These are phyloP conservation scores for Zonitis immaculata DNA, from an alignment of 2,888 invertebrate genomes.

Conservation along the genomic window DNA sequence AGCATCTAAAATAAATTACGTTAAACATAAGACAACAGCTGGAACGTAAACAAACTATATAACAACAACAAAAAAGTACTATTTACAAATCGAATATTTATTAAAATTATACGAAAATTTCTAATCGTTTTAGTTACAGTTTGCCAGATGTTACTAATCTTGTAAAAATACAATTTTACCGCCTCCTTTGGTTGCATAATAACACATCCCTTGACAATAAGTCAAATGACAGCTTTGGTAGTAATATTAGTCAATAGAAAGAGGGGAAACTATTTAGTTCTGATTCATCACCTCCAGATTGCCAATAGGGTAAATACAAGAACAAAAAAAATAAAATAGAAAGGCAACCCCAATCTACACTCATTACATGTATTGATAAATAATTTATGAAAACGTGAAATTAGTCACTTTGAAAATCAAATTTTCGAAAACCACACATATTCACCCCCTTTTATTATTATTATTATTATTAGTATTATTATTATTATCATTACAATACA, in stretches of 20 bases:
- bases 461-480: background rate
- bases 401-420: background rate
- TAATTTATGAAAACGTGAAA: conserved; percentile 26
- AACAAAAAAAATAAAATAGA: too few species aligned
- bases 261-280: conserved; percentile 40
- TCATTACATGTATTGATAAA: conserved; percentile 28
- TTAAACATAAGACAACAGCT: background rate
- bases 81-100: background rate
- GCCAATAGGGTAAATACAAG: conserved; percentile 12
- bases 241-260: conserved; percentile 25
- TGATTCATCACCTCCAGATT: conserved; percentile 39
- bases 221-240: conserved; percentile 21
- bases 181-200: conserved; percentile 16
- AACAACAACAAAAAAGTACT: too few species aligned
- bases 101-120: background rate
- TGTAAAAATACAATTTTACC: conserved; percentile 16
- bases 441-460: background rate
- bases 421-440: background rate
- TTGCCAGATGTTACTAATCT: conserved; percentile 18
- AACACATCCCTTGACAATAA: conserved; percentile 18
- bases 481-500: background rate
- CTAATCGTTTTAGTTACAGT: background rate
- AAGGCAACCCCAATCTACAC: conserved; percentile 26
- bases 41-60: background rate
- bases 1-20: background rate